phyloP scores from a whole-genome alignment of 2,797 vertebrate genomes.

The Delichon dasypus region DNA sequence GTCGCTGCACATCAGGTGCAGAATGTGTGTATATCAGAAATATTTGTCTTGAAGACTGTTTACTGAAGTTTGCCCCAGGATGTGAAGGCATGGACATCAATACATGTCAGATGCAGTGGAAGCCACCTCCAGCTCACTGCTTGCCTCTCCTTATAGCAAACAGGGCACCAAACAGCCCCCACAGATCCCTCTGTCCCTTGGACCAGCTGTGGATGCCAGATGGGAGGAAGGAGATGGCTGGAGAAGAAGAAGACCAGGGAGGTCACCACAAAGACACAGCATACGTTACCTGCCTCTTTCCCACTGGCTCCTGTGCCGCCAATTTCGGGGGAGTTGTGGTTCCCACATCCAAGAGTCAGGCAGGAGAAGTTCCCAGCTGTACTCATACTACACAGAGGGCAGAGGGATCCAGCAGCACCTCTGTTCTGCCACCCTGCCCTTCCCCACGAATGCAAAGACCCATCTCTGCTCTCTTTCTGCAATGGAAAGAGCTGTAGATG shows the following conservation, averaged over 20 bases:
- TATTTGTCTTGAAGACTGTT: not conserved
- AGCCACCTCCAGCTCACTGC: not conserved
- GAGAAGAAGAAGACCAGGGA: not conserved
- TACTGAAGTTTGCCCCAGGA: not conserved
- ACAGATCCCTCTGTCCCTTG: not conserved
- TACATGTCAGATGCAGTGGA: not conserved
- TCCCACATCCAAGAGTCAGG: not conserved
- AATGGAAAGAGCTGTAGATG: not conserved
- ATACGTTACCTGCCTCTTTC: not conserved
- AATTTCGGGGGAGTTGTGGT: fast-evolving
- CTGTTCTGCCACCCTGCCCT: not conserved
- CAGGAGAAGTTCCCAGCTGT: not conserved
- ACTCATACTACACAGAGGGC: not conserved
- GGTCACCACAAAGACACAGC: not conserved
- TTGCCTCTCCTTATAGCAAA: not conserved
- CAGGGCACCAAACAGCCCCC: not conserved
- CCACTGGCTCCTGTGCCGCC: not conserved
- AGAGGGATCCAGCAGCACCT: not conserved
- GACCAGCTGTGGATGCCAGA: not conserved
- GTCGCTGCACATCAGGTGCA: not conserved
- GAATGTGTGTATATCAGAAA: not conserved
- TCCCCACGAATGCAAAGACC: not conserved
- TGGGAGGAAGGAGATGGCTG: not conserved
- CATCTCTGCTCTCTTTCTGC: not conserved
- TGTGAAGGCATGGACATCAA: not conserved